Percentiles rank a stretch among this genome's conserved stretches.
phyloP scores from a whole-genome alignment of 2,888 invertebrate genomes.

The Carterocephalus palaemon region DNA sequence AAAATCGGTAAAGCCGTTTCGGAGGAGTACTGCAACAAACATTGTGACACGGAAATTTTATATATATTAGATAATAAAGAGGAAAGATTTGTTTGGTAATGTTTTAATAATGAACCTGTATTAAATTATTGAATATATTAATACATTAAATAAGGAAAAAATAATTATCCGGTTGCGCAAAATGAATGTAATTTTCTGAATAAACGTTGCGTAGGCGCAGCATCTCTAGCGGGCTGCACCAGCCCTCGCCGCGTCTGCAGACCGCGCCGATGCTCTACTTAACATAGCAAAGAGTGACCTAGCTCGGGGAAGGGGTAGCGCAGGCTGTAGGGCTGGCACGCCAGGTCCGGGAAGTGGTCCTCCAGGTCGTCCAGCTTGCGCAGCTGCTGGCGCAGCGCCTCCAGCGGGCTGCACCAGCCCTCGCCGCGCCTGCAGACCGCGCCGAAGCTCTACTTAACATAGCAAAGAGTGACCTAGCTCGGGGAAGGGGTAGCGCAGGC shows the following conservation, averaged over 20 bases:
- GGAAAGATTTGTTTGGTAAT: too few species aligned
- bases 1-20: too few species aligned
- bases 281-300: slow-evolving; percentile 55
- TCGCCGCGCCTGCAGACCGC: slow-evolving; percentile 56
- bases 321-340: slow-evolving; percentile 87
- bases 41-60: too few species aligned
- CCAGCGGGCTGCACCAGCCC: slow-evolving; percentile 85
- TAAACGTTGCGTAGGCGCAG: too few species aligned
- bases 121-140: too few species aligned
- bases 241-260: slow-evolving; percentile 75
- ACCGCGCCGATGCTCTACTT: too few species aligned
- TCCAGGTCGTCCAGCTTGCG: slow-evolving; percentile 90
- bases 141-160: too few species aligned
- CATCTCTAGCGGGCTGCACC: slow-evolving; percentile 87
- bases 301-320: slow-evolving; percentile 89
- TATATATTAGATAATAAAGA: too few species aligned
- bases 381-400: slow-evolving; percentile 87
- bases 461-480: slow-evolving; percentile 80
- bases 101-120: too few species aligned
- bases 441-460: not conserved
- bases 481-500: slow-evolving; percentile 88
- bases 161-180: too few species aligned
- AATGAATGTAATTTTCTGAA: too few species aligned
- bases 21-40: too few species aligned
- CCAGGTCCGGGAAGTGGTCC: slow-evolving; percentile 87